Conservation (phyloP, 1,140 invertebrate genomes). For the Tetramorium alpestre region DNA sequence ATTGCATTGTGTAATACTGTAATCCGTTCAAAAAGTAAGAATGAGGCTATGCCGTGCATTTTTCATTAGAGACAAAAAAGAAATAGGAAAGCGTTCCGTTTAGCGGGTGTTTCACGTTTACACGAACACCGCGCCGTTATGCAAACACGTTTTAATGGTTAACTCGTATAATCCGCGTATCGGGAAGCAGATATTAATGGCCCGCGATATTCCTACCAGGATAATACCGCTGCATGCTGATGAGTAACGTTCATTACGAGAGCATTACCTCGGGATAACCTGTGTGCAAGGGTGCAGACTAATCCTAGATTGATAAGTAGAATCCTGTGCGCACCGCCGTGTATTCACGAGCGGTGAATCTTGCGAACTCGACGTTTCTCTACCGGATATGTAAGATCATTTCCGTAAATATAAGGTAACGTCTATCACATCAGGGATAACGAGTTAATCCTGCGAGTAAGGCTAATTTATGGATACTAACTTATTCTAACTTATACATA, state of each 20-base stretch:
- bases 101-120: constrained; percentile 26
- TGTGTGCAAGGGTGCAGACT: constrained; percentile 77
- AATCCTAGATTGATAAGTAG: constrained; percentile 81
- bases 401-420: constrained; percentile 47
- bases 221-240: constrained; percentile 73
- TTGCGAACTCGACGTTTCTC: constrained; percentile 56
- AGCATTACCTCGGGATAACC: constrained; percentile 78
- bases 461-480: not conserved
- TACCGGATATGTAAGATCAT: constrained; percentile 35
- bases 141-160: constrained; percentile 67
- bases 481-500: constrained; percentile 3
- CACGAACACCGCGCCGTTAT: constrained; percentile 51
- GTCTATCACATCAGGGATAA: constrained; percentile 25
- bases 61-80: constrained; percentile 12
- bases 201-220: constrained; percentile 64
- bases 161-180: constrained; percentile 66
- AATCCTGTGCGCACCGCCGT: constrained; percentile 66
- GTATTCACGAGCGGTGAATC: constrained; percentile 51
- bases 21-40: not conserved
- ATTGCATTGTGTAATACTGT: not conserved
- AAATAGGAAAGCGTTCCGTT: not conserved
- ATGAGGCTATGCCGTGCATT: not conserved
- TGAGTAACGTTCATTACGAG: constrained; percentile 81
- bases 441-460: constrained; percentile 9
- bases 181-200: constrained; percentile 69